phyloP scores from a whole-genome alignment of 2,888 invertebrate genomes.

The Caenorhabditis imperialis region DNA sequence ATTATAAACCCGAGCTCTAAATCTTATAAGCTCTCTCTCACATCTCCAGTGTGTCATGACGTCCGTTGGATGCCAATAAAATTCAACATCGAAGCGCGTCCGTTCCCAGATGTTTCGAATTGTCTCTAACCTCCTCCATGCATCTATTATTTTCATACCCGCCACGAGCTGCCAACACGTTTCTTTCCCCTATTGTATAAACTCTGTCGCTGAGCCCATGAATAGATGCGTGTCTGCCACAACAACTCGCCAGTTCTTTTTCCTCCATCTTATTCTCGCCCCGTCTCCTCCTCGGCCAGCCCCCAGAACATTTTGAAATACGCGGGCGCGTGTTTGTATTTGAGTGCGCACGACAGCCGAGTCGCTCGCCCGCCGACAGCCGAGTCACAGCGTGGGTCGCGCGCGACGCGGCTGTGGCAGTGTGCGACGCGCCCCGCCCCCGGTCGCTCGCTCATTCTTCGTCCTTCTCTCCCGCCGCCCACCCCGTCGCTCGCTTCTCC shows the following conservation, averaged over 20 bases:
- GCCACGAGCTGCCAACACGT: neutral
- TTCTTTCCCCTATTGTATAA: too few species aligned
- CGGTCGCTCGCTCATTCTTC: neutral
- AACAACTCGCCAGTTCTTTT: conserved; percentile 14
- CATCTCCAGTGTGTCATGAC: too few species aligned
- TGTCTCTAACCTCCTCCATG: conserved; percentile 13
- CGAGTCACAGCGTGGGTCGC: conserved; percentile 16
- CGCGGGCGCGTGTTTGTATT: conserved; percentile 56
- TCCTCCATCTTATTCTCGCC: conserved; percentile 29
- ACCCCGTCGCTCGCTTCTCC: conserved; percentile 1
- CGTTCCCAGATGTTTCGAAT: conserved; percentile 26
- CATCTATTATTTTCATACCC: conserved; percentile 34
- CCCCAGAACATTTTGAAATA: conserved; percentile 54
- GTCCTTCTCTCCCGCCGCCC: conserved; percentile 7
- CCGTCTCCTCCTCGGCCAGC: conserved; percentile 3
- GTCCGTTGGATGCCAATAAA: too few species aligned
- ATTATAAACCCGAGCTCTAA: too few species aligned
- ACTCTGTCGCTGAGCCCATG: too few species aligned
- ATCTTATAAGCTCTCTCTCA: too few species aligned
- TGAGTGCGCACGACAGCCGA: conserved; percentile 40
- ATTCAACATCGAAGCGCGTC: neutral
- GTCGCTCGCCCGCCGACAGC: conserved; percentile 37
- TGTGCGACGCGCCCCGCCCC: conserved; percentile 48
- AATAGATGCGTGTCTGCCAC: conserved; percentile 13
- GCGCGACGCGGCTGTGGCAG: conserved; percentile 34